Base-by-base conservation (phyloP, 2,888 invertebrate genomes). In the Urechis unicinctus region DNA sequence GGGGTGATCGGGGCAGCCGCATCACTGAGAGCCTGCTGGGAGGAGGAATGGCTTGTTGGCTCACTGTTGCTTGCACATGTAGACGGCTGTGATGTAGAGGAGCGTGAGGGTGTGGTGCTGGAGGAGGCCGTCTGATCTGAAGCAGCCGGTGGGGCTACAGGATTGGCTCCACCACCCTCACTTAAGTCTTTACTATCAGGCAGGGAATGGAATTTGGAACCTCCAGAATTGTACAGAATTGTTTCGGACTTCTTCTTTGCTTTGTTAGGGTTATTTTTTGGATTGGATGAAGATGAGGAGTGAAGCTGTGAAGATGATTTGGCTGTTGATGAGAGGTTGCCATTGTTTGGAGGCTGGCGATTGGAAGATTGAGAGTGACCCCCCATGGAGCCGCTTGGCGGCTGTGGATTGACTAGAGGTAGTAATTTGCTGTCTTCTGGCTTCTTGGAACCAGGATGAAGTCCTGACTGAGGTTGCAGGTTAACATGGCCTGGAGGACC, bases 251-350 rank as follows among this genome's bases (percentile, higher is more conserved):
- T 9, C 6, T 17, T 17, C 5, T 48, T 25, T 48, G 24, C 5
- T 22, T 22, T 5, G 31, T 31, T 30, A 47, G 36, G 30, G 51
- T 4, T 28, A 9, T 9, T 17, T 41, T 13, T 5, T 25, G 25
- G 43, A 30, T 49, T 13, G 43, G 54, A 26, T 50, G 55, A 17
- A 26, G 50, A 30, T 44, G 55, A 2, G 50, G 50, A 45, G 45
- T 6, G 21, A 13, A 21, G 17, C 6, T 17, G n/a, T 6, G 13
- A 17, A 45, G 45, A 45, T 9, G 45, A 17, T 45, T 9, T 45
- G 45, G n/a, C n/a, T n/a, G n/a, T n/a, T n/a, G n/a, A n/a, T n/a
- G n/a, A n/a, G n/a, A n/a, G n/a, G n/a, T 21, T 36, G 36, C 29
- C 50, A 50, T 22, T 55, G 55, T 26, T 41, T 28, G 36, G 51